Conservation (phyloP, 2,797 vertebrate species). For the Euthynnus affinis region DNA sequence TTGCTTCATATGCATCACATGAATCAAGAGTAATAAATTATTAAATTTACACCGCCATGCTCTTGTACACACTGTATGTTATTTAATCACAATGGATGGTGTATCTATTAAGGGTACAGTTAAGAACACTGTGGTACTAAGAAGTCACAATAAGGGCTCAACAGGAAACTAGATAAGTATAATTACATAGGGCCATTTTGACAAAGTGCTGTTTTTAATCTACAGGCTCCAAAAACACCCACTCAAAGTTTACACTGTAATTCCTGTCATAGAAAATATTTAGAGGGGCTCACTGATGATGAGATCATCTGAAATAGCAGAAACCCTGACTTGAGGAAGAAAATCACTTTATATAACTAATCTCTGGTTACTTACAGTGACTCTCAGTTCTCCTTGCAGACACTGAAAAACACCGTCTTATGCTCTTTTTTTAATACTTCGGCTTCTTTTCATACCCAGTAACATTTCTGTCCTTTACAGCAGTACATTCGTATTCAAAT, state of each 20-base stretch:
- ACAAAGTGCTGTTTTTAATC: conserved; percentile 8
- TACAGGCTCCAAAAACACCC: not conserved
- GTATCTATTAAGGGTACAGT: not conserved
- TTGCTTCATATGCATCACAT: not conserved
- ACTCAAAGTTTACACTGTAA: not conserved
- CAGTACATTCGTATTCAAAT: conserved; percentile 8
- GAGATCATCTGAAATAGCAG: conserved; percentile 20
- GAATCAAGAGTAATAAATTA: not conserved
- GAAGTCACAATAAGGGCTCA: not conserved
- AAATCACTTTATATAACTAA: conserved; percentile 43
- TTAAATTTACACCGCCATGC: too few relatives aligned
- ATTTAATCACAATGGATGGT: not conserved
- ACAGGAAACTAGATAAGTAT: too few relatives aligned
- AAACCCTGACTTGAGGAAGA: conserved; percentile 4
- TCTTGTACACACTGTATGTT: not conserved
- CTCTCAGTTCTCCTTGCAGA: conserved; percentile 1
- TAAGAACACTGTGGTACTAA: not conserved
- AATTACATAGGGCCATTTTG: conserved; percentile 1
- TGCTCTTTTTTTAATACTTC: not conserved
- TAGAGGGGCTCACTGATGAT: not conserved
- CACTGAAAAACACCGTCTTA: not conserved
- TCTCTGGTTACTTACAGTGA: conserved; percentile 14
- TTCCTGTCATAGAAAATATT: conserved; percentile 7
- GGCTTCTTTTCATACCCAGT: conserved; percentile 10
- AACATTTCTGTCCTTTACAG: conserved; percentile 21